Percentiles rank a stretch among this genome's conserved stretches.
These are phyloP conservation scores for Hydrolagus colliei DNA, from an alignment of 2,797 vertebrate species.

Conservation along the genomic window DNA sequence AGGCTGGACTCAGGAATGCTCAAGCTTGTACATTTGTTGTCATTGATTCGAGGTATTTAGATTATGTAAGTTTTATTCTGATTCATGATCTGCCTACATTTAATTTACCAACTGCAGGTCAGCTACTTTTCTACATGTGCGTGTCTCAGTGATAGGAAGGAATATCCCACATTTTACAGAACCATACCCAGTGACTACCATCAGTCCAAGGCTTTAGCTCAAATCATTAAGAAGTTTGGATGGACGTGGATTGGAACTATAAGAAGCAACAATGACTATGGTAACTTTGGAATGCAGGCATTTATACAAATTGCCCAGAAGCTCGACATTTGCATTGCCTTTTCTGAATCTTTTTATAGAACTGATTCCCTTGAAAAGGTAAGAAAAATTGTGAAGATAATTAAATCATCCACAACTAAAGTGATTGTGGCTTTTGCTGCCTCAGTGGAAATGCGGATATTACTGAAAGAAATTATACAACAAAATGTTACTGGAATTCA, in stretches of 20 bases:
- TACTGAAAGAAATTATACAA: not conserved
- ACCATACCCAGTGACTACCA: constrained; percentile 20
- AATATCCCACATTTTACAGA: constrained; percentile 6
- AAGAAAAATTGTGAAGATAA: not conserved
- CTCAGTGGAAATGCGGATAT: not conserved
- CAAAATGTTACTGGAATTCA: constrained; percentile 12
- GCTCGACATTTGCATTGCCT: not conserved
- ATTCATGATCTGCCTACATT: no score
- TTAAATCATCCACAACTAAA: constrained; percentile 15
- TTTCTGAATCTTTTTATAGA: constrained; percentile 5
- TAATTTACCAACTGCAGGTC: no score
- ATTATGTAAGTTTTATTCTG: no score
- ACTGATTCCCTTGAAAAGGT: not conserved
- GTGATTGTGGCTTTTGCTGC: constrained; percentile 19
- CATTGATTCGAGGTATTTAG: no score
- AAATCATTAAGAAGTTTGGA: no score
- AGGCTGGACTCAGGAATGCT: no score
- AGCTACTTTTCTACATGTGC: constrained; percentile 7
- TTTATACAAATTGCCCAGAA: not conserved
- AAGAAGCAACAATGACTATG: constrained; percentile 14
- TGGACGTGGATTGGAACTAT: constrained; percentile 23
- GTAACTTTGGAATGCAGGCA: constrained; percentile 16
- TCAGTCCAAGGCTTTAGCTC: constrained; percentile 5
- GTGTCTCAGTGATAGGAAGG: not conserved
- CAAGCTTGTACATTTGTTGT: no score